Conservation (phyloP, 2,113 vertebrate genomes). For the Colaptes auratus region DNA sequence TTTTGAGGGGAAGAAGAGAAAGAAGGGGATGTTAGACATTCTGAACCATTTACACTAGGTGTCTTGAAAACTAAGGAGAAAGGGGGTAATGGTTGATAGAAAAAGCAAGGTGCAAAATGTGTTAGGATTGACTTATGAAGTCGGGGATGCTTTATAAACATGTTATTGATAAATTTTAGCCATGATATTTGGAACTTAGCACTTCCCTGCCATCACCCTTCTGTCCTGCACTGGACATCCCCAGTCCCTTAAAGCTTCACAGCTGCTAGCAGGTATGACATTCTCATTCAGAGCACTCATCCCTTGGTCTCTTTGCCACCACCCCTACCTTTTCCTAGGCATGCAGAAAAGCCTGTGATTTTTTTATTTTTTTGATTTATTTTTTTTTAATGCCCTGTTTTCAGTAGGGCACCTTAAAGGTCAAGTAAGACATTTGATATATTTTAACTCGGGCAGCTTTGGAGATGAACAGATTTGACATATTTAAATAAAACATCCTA, state of each 20-base stretch:
- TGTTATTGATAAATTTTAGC: not conserved
- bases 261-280: not conserved
- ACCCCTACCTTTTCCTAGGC: not conserved
- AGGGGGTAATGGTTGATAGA: not conserved
- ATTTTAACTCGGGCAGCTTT: slow-evolving; percentile 70
- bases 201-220: not conserved
- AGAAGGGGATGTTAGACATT: not conserved
- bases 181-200: not conserved
- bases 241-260: not conserved
- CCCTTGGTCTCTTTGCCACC: not conserved
- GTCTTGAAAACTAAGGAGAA: not conserved
- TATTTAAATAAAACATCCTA: slow-evolving; percentile 85
- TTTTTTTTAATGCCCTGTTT: slow-evolving; percentile 45
- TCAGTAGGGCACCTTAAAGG: slow-evolving; percentile 71
- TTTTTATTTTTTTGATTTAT: not conserved
- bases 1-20: not conserved
- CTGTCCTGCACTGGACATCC: fast-evolving
- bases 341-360: slow-evolving; percentile 4
- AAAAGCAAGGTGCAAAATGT: not conserved
- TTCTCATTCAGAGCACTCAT: not conserved
- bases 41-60: not conserved
- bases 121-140: not conserved
- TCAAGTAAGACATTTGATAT: slow-evolving; percentile 77
- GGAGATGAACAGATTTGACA: slow-evolving; percentile 79
- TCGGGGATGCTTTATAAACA: not conserved